phyloP scores from a whole-genome alignment of 2,113 vertebrate genomes.

The Tragelaphus imberbis region DNA sequence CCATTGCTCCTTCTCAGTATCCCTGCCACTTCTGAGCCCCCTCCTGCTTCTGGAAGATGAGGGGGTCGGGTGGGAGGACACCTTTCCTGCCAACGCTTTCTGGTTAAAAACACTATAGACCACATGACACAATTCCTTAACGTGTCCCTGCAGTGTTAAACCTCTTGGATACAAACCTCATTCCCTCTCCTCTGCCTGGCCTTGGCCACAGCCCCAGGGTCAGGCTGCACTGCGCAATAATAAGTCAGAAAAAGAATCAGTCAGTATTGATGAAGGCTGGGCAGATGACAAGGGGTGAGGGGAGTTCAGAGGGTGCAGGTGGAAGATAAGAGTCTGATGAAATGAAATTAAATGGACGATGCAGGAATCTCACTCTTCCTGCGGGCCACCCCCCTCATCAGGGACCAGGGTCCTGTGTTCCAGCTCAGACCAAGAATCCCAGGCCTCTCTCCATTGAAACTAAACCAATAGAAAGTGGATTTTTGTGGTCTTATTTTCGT shows the following conservation, averaged over 20 bases:
- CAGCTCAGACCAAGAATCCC: slow-evolving; percentile 59
- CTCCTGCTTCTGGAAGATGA: neutral
- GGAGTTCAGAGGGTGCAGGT: neutral
- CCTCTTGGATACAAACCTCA: slow-evolving; percentile 49
- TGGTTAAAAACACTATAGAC: slow-evolving; percentile 51
- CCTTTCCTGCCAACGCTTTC: slow-evolving; percentile 43
- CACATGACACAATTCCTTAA: slow-evolving; percentile 59
- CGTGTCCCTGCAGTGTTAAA: slow-evolving; percentile 60
- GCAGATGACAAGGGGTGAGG: neutral
- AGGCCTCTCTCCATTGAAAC: slow-evolving; percentile 56
- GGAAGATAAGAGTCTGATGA: slow-evolving; percentile 26
- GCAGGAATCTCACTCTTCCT: slow-evolving; percentile 37
- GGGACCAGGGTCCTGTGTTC: slow-evolving; percentile 1
- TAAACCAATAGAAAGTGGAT: neutral
- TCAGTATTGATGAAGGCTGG: slow-evolving; percentile 43
- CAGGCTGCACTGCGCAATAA: neutral
- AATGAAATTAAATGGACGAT: slow-evolving; percentile 25
- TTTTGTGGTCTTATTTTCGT: neutral
- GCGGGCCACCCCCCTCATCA: slow-evolving; percentile 52
- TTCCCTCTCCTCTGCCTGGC: slow-evolving; percentile 54
- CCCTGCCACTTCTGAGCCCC: neutral
- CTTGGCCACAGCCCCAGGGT: slow-evolving; percentile 42
- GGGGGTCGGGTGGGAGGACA: neutral
- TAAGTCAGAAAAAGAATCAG: neutral
- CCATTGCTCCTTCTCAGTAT: neutral